Percentiles rank a stretch among this genome's conserved stretches.
Evolutionary conservation across 2,797 vertebrate species (phyloP).

Genomic region (Xenentodon cancila): DNA sequence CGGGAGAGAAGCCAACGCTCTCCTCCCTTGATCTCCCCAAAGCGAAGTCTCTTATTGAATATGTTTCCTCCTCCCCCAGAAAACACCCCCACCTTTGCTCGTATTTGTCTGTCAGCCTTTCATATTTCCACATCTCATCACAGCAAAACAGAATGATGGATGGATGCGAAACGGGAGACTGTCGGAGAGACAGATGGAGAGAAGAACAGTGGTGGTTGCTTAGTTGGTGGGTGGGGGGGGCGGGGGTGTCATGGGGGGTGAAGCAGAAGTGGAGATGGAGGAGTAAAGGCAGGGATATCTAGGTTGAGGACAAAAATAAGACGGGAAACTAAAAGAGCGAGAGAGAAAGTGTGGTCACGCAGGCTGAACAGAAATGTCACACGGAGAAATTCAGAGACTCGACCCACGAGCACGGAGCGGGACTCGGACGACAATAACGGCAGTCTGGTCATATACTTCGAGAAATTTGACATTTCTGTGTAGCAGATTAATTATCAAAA

Average conservation of each 20-base stretch:
- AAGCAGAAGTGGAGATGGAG: constrained; percentile 66
- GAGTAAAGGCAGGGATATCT: constrained; percentile 50
- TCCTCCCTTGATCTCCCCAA: constrained; percentile 62
- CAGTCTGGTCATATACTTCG: neutral
- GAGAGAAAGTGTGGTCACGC: constrained; percentile 38
- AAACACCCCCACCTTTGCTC: constrained; percentile 27
- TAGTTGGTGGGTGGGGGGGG: constrained; percentile 2
- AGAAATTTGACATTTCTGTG: neutral
- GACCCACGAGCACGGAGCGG: constrained; percentile 6
- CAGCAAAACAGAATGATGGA: constrained; percentile 48
- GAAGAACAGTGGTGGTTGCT: constrained; percentile 30
- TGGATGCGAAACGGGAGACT: constrained; percentile 34
- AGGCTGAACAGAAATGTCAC: constrained; percentile 35
- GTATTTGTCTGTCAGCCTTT: constrained; percentile 53
- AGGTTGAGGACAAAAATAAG: constrained; percentile 57
- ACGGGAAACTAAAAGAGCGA: constrained; percentile 36
- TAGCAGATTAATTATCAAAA: constrained; percentile 1
- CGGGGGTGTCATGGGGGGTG: constrained; percentile 59
- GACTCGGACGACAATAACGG: neutral
- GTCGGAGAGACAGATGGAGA: constrained; percentile 37
- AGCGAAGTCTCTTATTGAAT: constrained; percentile 67
- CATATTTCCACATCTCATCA: constrained; percentile 54
- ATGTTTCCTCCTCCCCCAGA: constrained; percentile 45
- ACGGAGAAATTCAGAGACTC: constrained; percentile 34
- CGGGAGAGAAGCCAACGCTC: constrained; percentile 49